Evolutionary conservation across 92 coral and sea anemone species (phyloP), one percentile per base, ranked within the genome.

Genomic region (Ricordea florida): DNA sequence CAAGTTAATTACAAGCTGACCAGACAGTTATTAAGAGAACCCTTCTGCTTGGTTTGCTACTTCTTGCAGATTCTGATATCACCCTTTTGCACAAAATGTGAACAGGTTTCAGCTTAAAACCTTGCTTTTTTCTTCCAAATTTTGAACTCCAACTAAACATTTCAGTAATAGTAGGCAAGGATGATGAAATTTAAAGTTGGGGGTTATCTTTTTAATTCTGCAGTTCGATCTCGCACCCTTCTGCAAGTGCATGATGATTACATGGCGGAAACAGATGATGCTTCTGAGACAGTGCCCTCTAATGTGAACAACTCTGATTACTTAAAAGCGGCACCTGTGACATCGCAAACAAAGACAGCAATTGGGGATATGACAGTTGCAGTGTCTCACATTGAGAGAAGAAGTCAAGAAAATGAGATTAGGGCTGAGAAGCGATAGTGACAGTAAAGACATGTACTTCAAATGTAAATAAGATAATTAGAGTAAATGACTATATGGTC

Each of bases 221-320:
- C 72, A 91, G 97, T 91, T 57, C 90, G 93, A 26, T 91, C 97
- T 11, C 89, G 97, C 33, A 91, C 97, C 2, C 85, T 91, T 21
- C 93, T 91, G 10, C 88, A 91, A 53, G 87, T 83, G 38, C 47
- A 72, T 10, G 97, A 91, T 33, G 97, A 87, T 21, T 86, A 86
- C 29, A 27, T 37, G 0, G 55, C 71, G 16, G 89, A 84, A 10
- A 16, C 10, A 38, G 69, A 73, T 7, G 80, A 70, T 15, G 1
- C 29, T 40, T 53, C 49, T 14, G 59, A 73, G 30, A 10, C 48
- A 9, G 18, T 10, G 0, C 47, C 42, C 15, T 61, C 59, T 17
- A 73, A 22, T 31, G 16, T 61, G 47, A 72, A 58, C 48, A 58
- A 20, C 26, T 58, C 80, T 4, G 70, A 73, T 10, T 73, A 73